phyloP scores from a whole-genome alignment of 2,113 vertebrate species.

The Phodopus roborovskii region DNA sequence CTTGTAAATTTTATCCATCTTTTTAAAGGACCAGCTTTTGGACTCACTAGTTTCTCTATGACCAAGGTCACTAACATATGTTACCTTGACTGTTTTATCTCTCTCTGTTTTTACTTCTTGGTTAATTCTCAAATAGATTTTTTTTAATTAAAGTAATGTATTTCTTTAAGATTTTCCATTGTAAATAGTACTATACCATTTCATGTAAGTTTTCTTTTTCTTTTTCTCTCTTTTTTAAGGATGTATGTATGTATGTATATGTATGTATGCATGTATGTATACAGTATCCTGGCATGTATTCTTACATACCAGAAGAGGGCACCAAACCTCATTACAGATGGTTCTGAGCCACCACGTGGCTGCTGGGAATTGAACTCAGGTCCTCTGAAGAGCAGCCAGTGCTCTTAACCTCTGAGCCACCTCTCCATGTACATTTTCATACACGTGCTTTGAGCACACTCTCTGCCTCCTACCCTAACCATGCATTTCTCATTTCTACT shows the following conservation, averaged over 20 bases:
- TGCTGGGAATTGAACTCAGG: no score
- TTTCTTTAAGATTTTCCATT: background rate
- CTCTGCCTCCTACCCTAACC: no score
- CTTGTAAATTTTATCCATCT: background rate
- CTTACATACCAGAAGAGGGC: no score
- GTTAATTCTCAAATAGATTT: background rate
- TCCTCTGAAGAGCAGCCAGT: no score
- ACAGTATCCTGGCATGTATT: no score
- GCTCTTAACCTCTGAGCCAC: no score
- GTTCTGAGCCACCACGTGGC: no score
- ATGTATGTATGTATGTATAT: no score
- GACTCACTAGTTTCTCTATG: background rate
- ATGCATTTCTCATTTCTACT: background rate
- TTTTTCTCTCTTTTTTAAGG: no score
- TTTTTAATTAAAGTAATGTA: background rate
- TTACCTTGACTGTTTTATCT: background rate
- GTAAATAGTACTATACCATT: background rate
- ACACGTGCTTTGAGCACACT: background rate
- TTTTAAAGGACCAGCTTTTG: constrained; percentile 36
- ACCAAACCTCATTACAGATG: no score
- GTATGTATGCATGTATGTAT: no score
- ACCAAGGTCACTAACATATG: background rate
- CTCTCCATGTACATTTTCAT: background rate
- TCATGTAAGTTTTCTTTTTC: background rate
- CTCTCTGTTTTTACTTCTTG: background rate